phyloP scores from a whole-genome alignment of 2,888 invertebrate species.

The Parnassius orleans region DNA sequence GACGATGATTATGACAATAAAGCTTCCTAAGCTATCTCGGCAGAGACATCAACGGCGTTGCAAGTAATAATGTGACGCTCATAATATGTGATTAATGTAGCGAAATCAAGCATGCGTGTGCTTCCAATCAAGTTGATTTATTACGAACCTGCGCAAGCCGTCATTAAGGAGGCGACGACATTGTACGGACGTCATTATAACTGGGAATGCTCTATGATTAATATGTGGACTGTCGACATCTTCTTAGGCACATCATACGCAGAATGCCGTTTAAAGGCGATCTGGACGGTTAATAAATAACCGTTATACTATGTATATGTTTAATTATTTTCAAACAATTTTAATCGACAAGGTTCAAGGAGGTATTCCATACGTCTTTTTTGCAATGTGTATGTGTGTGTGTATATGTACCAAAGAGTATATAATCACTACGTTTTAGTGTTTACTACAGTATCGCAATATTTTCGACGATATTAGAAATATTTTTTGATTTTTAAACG shows the following conservation, averaged over 20 bases:
- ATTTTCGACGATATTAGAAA: too few species aligned
- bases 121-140: constrained; percentile 25
- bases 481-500: too few species aligned
- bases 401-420: too few species aligned
- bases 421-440: too few species aligned
- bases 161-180: constrained; percentile 33
- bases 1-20: too few species aligned
- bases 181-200: constrained; percentile 33
- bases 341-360: too few species aligned
- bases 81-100: constrained; percentile 15
- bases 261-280: not conserved
- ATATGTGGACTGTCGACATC: constrained; percentile 52
- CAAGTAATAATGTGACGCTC: constrained; percentile 8
- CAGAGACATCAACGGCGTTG: not conserved
- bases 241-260: constrained; percentile 23
- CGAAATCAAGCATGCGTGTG: constrained; percentile 20
- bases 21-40: not conserved
- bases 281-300: not conserved
- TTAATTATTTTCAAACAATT: not conserved
- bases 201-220: constrained; percentile 51
- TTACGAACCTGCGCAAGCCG: constrained; percentile 16
- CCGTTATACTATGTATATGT: not conserved
- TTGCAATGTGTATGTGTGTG: too few species aligned
- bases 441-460: too few species aligned
- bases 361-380: too few species aligned